Evolutionary conservation across 2,113 vertebrate species (phyloP).

Genomic region (Myocastor coypus): DNA sequence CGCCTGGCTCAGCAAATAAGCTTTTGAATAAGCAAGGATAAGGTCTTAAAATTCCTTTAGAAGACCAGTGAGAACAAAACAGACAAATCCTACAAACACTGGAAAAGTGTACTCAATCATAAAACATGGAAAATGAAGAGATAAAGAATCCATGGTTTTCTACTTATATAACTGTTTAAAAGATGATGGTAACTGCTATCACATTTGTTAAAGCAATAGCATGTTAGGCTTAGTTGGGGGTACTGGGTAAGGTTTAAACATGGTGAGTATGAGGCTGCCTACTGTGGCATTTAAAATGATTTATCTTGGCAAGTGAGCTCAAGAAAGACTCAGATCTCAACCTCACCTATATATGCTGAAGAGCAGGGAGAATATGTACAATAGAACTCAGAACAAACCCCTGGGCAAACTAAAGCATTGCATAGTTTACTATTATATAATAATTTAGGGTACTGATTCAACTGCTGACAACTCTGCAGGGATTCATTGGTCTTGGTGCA

Average conservation of each 20-base stretch:
- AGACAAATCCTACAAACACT: not conserved
- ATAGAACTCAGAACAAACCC: not conserved
- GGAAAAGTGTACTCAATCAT: not conserved
- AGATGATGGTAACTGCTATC: not conserved
- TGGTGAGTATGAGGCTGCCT: not conserved
- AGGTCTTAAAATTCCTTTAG: not conserved
- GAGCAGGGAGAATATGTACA: not conserved
- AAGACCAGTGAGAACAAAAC: not conserved
- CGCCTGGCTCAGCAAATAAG: no score
- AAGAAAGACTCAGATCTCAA: not conserved
- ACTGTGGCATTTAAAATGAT: not conserved
- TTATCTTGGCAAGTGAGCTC: not conserved
- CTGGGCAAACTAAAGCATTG: not conserved
- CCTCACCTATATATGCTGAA: not conserved
- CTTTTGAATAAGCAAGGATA: not conserved
- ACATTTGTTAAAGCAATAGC: constrained; percentile 6
- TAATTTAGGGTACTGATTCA: not conserved
- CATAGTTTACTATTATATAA: not conserved
- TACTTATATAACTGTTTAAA: not conserved
- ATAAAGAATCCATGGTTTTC: constrained; percentile 23
- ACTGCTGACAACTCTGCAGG: not conserved
- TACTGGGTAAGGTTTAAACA: not conserved
- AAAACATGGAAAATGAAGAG: not conserved
- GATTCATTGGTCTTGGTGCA: no score
- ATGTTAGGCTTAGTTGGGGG: not conserved